Evolutionary conservation across 2,113 vertebrate species (phyloP).

Genomic region (Platycercus adscitus): DNA sequence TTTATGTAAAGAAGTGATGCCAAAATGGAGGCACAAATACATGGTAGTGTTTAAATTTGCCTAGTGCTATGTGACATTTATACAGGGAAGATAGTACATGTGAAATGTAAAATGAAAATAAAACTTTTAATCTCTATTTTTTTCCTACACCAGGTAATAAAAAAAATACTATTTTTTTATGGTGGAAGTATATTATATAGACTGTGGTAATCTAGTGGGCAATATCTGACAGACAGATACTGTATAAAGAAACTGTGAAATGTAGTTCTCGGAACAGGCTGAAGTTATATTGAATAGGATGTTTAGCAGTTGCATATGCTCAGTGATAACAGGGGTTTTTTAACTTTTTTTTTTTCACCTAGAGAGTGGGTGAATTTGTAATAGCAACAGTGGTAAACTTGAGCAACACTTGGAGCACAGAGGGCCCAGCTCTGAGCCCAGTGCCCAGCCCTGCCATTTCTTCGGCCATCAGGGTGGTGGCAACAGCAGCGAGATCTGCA

Average conservation of each 20-base stretch:
- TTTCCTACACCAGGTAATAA: neutral
- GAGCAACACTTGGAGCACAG: conserved; percentile 35
- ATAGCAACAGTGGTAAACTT: conserved; percentile 8
- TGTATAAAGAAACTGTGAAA: conserved; percentile 57
- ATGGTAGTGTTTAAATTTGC: neutral
- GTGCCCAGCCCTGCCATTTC: neutral
- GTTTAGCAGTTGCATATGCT: conserved; percentile 58
- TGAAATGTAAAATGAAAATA: neutral
- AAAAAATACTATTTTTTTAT: neutral
- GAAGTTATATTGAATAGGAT: conserved; percentile 53
- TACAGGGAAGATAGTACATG: neutral
- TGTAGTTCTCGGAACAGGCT: conserved; percentile 50
- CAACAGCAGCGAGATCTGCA: neutral
- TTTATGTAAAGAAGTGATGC: neutral
- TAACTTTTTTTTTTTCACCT: neutral
- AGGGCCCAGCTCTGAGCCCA: neutral
- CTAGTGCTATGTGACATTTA: neutral
- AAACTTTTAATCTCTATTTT: neutral
- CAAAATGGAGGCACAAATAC: conserved; percentile 1
- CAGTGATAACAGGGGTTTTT: conserved; percentile 10
- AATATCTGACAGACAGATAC: conserved; percentile 65
- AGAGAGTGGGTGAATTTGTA: conserved; percentile 35
- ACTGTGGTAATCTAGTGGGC: conserved; percentile 60
- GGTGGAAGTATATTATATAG: conserved; percentile 33
- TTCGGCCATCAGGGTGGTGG: conserved; percentile 3